A percentile compares a stretch with the other conserved stretches of the same genome.
Evolutionary conservation across 1,140 invertebrate species (phyloP).

Genomic region (Cyclargus thomasi): DNA sequence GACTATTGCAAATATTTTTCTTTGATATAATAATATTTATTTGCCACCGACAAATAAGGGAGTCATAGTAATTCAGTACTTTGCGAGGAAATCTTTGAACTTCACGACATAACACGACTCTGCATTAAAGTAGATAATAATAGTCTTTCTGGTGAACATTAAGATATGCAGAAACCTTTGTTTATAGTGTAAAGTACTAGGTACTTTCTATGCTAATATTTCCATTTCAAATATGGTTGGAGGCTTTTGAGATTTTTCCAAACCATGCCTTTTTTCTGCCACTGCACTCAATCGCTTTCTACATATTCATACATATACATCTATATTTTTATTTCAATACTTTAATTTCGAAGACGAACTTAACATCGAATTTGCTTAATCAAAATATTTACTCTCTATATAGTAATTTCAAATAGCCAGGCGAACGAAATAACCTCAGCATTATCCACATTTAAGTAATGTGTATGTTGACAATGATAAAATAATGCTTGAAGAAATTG

Average conservation of each 20-base stretch:
- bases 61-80: background rate
- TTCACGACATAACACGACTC: background rate
- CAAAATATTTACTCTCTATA: background rate
- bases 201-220: background rate
- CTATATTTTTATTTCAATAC: too few relatives aligned
- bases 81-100: background rate
- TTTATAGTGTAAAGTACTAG: background rate
- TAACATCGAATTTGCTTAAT: background rate
- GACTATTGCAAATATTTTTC: background rate
- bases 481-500: background rate
- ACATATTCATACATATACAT: too few relatives aligned
- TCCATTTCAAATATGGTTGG: background rate
- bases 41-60: background rate
- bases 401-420: background rate
- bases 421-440: background rate
- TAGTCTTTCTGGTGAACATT: background rate
- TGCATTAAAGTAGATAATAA: constrained; percentile 1
- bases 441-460: background rate
- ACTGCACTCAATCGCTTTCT: too few relatives aligned
- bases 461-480: background rate
- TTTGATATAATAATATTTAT: background rate
- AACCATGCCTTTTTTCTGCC: too few relatives aligned
- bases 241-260: too few relatives aligned
- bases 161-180: constrained; percentile 1
- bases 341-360: too few relatives aligned